phyloP scores from a whole-genome alignment of 2,797 vertebrate genomes.

The Enoplosus armatus region DNA sequence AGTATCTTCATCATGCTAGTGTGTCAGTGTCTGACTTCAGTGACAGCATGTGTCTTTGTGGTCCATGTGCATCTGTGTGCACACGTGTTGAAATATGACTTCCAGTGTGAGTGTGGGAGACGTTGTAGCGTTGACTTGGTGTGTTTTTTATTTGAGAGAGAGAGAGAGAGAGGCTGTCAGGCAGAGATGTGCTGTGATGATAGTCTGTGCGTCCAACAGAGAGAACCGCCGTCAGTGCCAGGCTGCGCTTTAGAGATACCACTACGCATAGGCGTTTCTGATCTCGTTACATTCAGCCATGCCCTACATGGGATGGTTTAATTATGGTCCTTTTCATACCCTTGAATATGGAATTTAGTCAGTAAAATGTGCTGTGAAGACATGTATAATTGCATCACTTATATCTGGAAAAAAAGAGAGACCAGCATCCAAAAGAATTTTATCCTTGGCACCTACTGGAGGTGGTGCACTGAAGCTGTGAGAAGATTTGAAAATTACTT shows the following conservation, averaged over 20 bases:
- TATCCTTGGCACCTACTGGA: constrained; percentile 21
- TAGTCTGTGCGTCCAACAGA: constrained; percentile 55
- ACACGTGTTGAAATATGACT: constrained; percentile 48
- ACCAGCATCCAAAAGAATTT: constrained; percentile 25
- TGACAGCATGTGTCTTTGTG: constrained; percentile 29
- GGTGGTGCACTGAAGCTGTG: not conserved
- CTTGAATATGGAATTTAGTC: constrained; percentile 49
- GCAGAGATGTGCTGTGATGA: constrained; percentile 56
- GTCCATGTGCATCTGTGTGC: constrained; percentile 9
- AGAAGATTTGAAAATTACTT: constrained; percentile 10
- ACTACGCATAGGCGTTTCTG: constrained; percentile 41
- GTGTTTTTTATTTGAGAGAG: constrained; percentile 21
- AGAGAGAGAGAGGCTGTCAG: constrained; percentile 27
- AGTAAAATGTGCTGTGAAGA: constrained; percentile 35
- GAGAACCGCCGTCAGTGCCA: constrained; percentile 54
- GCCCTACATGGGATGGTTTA: constrained; percentile 61
- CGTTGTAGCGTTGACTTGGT: constrained; percentile 23
- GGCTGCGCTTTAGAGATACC: constrained; percentile 62
- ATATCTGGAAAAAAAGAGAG: constrained; percentile 9
- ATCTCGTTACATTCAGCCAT: constrained; percentile 65
- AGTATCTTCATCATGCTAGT: constrained; percentile 22
- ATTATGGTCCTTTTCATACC: constrained; percentile 53
- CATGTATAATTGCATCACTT: constrained; percentile 42
- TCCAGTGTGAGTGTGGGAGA: constrained; percentile 10
- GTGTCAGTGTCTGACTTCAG: constrained; percentile 47